phyloP scores from a whole-genome alignment of 2,797 vertebrate species.

The Netta rufina region DNA sequence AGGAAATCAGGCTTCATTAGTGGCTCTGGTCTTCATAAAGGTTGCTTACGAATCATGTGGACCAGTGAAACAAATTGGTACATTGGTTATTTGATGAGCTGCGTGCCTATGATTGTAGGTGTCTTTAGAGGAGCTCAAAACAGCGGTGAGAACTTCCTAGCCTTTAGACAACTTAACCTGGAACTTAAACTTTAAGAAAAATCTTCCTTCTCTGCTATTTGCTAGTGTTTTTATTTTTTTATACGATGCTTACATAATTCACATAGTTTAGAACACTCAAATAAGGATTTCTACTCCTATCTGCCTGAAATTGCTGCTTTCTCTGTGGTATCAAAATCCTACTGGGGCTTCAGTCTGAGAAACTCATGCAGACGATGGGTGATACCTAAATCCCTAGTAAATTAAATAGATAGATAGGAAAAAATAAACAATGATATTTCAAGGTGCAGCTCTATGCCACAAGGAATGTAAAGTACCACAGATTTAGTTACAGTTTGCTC shows the following conservation, averaged over 20 bases:
- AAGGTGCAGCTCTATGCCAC: neutral
- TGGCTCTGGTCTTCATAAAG: neutral
- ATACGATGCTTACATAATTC: accelerated
- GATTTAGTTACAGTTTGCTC: neutral
- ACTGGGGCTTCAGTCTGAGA: neutral
- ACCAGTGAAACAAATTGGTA: neutral
- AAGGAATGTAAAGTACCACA: neutral
- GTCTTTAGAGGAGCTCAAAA: neutral
- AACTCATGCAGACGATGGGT: accelerated
- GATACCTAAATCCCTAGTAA: neutral
- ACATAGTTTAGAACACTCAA: neutral
- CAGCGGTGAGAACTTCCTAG: neutral
- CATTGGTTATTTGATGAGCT: neutral
- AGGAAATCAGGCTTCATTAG: neutral
- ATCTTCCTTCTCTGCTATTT: neutral
- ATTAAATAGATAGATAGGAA: neutral
- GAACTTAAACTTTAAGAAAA: neutral
- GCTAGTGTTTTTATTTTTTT: neutral
- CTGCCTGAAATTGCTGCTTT: neutral
- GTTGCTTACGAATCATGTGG: neutral
- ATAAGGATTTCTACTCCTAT: neutral
- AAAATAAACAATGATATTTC: neutral
- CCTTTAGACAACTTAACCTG: neutral
- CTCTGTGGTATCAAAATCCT: neutral
- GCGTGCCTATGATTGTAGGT: neutral